Evolutionary conservation across 2,797 vertebrate genomes (phyloP).

Genomic region (Labroides dimidiatus): DNA sequence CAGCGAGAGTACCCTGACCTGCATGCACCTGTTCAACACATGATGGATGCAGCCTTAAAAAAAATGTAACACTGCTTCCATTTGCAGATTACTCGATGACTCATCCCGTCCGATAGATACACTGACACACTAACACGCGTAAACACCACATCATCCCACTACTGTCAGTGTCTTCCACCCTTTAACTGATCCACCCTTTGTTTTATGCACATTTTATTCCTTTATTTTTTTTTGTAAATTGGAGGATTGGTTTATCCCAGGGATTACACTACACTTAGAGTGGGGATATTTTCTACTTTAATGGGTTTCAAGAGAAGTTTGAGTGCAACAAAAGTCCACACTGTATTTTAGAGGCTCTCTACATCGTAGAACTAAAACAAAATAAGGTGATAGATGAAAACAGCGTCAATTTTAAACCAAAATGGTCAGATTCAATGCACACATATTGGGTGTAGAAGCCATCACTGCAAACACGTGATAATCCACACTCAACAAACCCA

Average conservation of each 20-base stretch:
- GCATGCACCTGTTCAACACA: constrained; percentile 31
- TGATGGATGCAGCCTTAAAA: constrained; percentile 53
- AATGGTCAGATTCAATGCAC: constrained; percentile 23
- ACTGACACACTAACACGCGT: constrained; percentile 6
- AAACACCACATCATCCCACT: constrained; percentile 10
- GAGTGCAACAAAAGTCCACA: constrained; percentile 31
- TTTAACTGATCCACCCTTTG: constrained; percentile 16
- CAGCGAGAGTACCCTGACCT: constrained; percentile 5
- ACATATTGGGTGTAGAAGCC: constrained; percentile 15
- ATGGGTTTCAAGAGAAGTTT: constrained; percentile 47
- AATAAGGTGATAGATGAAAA: constrained; percentile 10
- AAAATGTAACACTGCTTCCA: constrained; percentile 44
- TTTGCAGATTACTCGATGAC: constrained; percentile 59
- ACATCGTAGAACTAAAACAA: constrained; percentile 6
- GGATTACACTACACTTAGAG: constrained; percentile 29
- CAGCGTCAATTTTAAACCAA: constrained; percentile 23
- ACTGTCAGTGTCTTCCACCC: constrained; percentile 17
- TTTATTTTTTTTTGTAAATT: constrained; percentile 59
- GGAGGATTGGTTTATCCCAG: constrained; percentile 42
- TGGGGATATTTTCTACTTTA: constrained; percentile 46
- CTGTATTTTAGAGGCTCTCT: constrained; percentile 28
- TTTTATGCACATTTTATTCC: constrained; percentile 30
- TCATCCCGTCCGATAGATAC: constrained; percentile 52
- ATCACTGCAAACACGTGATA: constrained; percentile 39
- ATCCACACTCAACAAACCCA: constrained; percentile 25